A percentile compares a stretch with the other conserved stretches of the same genome.
Conservation (phyloP, 2,888 invertebrate species). For the Leucania comma region DNA sequence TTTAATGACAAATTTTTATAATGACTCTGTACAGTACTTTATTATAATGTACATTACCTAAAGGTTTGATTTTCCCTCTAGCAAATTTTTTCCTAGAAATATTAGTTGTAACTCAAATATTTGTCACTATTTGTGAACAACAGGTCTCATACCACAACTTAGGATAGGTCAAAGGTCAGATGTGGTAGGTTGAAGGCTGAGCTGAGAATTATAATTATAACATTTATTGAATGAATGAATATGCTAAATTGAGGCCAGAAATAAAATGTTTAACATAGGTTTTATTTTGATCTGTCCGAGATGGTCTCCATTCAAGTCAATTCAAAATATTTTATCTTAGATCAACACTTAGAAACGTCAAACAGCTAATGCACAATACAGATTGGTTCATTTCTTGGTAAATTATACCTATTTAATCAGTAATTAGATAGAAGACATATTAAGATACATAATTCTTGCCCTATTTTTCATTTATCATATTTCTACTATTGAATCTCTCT, state of each 20-base stretch:
- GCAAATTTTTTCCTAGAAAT: not conserved
- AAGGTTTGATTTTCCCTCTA: not conserved
- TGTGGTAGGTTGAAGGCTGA: not conserved
- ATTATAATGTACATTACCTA: too few species aligned
- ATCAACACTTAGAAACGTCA: too few species aligned
- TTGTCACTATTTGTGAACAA: not conserved
- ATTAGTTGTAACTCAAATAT: not conserved
- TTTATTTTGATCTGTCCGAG: not conserved
- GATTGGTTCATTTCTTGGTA: too few species aligned
- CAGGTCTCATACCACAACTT: not conserved
- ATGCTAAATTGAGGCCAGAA: not conserved
- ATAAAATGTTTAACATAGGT: not conserved
- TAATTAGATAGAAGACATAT: not conserved
- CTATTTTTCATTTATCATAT: not conserved
- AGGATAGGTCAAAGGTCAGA: slow-evolving; percentile 8
- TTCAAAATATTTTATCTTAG: not conserved
- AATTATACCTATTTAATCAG: not conserved
- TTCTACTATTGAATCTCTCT: too few species aligned
- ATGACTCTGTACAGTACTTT: too few species aligned
- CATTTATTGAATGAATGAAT: not conserved
- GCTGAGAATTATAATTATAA: not conserved
- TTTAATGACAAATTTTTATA: too few species aligned
- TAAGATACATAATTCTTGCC: not conserved
- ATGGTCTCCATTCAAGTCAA: not conserved
- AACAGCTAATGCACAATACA: too few species aligned